These are phyloP conservation scores for Orthosia incerta DNA, from an alignment of 2,888 invertebrate species.

Conservation along the genomic window DNA sequence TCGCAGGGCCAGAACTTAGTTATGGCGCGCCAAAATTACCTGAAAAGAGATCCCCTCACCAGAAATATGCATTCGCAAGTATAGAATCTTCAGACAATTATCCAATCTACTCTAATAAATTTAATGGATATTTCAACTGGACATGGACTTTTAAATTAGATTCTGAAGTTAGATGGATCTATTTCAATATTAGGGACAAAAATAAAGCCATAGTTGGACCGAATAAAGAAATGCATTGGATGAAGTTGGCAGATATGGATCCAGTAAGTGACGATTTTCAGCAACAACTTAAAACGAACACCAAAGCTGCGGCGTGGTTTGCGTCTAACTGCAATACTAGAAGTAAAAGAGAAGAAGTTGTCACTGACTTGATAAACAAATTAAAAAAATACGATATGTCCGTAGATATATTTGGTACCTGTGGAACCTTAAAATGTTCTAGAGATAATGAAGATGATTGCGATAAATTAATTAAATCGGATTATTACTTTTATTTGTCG, in stretches of 20 bases:
- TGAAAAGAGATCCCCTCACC: conserved; percentile 67
- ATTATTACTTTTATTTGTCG: conserved; percentile 80
- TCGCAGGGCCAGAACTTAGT: conserved; percentile 76
- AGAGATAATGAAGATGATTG: conserved; percentile 69
- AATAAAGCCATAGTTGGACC: conserved; percentile 72
- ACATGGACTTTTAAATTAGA: conserved; percentile 80
- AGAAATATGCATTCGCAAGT: conserved; percentile 79
- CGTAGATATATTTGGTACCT: conserved; percentile 68
- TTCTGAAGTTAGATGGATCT: conserved; percentile 78
- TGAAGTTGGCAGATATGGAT: conserved; percentile 71
- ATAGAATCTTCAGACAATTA: conserved; percentile 80
- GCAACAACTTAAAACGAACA: conserved; percentile 67
- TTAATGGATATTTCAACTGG: conserved; percentile 81
- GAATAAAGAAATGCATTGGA: conserved; percentile 74
- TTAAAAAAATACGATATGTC: conserved; percentile 49
- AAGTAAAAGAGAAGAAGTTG: conserved; percentile 60
- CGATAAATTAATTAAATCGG: conserved; percentile 66
- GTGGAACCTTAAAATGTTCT: conserved; percentile 63
- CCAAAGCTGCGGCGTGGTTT: conserved; percentile 74
- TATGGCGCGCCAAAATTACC: conserved; percentile 57
- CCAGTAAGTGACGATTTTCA: conserved; percentile 71
- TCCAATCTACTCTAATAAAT: conserved; percentile 68
- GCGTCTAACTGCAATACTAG: conserved; percentile 68
- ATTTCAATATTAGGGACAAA: conserved; percentile 72
- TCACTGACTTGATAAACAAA: conserved; percentile 43